These are phyloP conservation scores for Caenorhabditis zanzibari DNA, from an alignment of 2,888 invertebrate genomes.

Conservation along the genomic window DNA sequence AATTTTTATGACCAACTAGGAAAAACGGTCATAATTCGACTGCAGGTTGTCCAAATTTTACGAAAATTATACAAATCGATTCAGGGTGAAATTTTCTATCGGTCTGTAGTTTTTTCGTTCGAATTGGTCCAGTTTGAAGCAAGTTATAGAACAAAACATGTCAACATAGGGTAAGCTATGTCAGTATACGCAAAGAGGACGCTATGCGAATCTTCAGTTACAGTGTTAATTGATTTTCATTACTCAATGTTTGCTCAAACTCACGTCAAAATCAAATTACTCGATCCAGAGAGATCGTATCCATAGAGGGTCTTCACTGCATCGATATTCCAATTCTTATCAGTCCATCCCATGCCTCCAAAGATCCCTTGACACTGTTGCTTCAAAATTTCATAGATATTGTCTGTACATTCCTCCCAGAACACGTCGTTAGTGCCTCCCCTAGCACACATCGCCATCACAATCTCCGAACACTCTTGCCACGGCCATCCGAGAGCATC, in stretches of 20 bases:
- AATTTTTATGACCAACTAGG: too few species aligned
- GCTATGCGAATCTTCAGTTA: too few species aligned
- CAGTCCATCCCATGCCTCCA: constrained; percentile 65
- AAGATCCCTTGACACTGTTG: constrained; percentile 42
- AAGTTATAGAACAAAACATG: too few species aligned
- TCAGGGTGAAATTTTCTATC: too few species aligned
- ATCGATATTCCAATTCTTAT: constrained; percentile 65
- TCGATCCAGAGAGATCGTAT: constrained; percentile 68
- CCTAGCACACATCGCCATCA: constrained; percentile 93
- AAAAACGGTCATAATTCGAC: too few species aligned
- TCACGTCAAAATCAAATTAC: constrained; percentile 78
- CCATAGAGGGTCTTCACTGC: constrained; percentile 74
- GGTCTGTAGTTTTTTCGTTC: too few species aligned
- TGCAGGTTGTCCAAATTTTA: too few species aligned
- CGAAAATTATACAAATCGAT: too few species aligned
- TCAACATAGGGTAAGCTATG: too few species aligned
- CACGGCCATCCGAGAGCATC: constrained; percentile 74
- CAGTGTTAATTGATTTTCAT: too few species aligned
- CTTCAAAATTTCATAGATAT: constrained; percentile 43
- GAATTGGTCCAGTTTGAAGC: too few species aligned
- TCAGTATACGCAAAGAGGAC: too few species aligned
- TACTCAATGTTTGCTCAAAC: constrained; percentile 2
- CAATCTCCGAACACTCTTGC: constrained; percentile 92
- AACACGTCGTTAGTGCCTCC: constrained; percentile 91
- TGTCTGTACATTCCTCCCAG: constrained; percentile 83